These are phyloP conservation scores for Caenorhabditis zanzibari DNA, from an alignment of 2,888 invertebrate species.

Conservation along the genomic window DNA sequence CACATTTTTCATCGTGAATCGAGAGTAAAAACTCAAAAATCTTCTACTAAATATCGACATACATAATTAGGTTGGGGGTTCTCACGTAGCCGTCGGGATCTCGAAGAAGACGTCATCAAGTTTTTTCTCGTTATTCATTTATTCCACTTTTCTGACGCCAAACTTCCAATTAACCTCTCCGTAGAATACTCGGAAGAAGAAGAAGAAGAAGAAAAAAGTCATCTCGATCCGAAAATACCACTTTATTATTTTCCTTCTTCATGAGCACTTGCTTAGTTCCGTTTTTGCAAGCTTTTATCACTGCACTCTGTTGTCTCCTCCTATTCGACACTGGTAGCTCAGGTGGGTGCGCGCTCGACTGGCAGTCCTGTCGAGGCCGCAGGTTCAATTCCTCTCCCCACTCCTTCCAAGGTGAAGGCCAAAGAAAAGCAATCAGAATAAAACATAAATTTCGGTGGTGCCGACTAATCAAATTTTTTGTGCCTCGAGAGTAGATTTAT, in stretches of 20 bases:
- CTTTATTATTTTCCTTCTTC: not conserved
- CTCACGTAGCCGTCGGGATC: slow-evolving; percentile 1
- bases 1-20: not conserved
- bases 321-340: not conserved
- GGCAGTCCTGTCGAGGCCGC: too few species aligned
- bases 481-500: not conserved
- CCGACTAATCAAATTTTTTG: slow-evolving; percentile 1
- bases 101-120: slow-evolving; percentile 32
- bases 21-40: not conserved
- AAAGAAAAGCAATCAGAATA: slow-evolving; percentile 50
- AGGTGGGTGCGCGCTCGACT: too few species aligned
- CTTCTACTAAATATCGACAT: not conserved
- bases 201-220: too few species aligned
- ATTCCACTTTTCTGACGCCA: slow-evolving; percentile 16
- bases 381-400: too few species aligned
- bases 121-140: slow-evolving; percentile 24
- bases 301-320: not conserved
- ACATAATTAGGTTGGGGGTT: slow-evolving; percentile 11
- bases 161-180: slow-evolving; percentile 16
- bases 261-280: not conserved
- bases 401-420: not conserved
- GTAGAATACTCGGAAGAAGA: not conserved
- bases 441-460: slow-evolving; percentile 31
- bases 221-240: not conserved
- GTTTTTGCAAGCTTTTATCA: not conserved